Evolutionary conservation across 2,797 vertebrate genomes (phyloP).

Genomic region (Todus mexicanus): DNA sequence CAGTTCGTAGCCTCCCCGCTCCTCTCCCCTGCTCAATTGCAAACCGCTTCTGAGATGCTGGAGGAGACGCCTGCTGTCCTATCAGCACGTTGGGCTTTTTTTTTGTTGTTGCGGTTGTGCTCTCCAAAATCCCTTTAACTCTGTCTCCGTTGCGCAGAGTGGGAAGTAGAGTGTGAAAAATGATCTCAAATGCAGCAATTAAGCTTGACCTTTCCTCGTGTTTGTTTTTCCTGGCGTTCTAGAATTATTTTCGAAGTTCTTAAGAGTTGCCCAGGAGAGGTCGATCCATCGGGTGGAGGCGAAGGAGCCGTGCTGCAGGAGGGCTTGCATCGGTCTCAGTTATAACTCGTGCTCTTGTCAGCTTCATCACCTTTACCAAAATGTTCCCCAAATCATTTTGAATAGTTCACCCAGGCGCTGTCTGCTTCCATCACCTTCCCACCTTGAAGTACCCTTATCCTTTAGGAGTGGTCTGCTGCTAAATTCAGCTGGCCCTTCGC

Average conservation of each 20-base stretch:
- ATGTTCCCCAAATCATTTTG: not conserved
- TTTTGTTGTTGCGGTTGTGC: not conserved
- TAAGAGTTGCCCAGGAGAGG: not conserved
- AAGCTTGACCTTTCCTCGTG: not conserved
- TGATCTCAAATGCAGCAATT: not conserved
- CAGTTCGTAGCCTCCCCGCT: not conserved
- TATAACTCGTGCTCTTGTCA: not conserved
- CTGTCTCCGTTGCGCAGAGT: fast-evolving
- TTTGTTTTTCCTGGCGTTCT: not conserved
- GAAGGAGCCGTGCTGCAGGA: not conserved
- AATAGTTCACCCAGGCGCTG: not conserved
- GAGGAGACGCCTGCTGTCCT: not conserved
- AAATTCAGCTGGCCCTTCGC: not conserved
- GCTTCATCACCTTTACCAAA: not conserved
- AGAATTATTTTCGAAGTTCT: not conserved
- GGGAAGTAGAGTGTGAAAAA: not conserved
- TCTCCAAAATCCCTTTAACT: not conserved
- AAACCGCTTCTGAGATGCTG: not conserved
- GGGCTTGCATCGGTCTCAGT: not conserved
- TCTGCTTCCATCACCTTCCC: not conserved
- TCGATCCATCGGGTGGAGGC: not conserved
- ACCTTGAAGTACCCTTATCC: not conserved
- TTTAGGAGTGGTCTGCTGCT: not conserved
- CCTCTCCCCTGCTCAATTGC: not conserved
- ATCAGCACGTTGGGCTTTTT: fast-evolving